Conservation (phyloP, 2,113 vertebrate genomes). For the Aptenodytes patagonicus region DNA sequence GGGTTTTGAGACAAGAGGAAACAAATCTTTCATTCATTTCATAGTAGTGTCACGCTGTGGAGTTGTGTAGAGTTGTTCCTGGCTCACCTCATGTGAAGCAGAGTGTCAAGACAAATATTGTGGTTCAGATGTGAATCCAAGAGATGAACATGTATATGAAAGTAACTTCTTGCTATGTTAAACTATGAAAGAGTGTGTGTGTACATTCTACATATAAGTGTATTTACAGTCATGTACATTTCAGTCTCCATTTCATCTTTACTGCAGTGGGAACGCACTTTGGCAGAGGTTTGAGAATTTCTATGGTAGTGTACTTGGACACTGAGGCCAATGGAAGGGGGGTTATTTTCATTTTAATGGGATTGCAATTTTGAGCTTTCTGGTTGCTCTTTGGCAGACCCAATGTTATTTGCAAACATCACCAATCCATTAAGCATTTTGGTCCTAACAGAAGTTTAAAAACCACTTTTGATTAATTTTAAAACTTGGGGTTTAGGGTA, state of each 20-base stretch:
- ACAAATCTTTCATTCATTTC: not conserved
- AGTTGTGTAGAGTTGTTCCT: not conserved
- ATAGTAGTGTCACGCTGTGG: not conserved
- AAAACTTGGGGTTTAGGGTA: not conserved
- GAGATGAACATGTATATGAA: not conserved
- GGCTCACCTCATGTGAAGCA: not conserved
- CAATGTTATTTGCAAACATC: not conserved
- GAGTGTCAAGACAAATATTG: not conserved
- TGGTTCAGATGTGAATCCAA: not conserved
- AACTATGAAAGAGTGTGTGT: not conserved
- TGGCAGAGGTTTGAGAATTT: not conserved
- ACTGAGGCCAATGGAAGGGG: not conserved
- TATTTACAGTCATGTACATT: not conserved
- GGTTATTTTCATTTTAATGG: not conserved
- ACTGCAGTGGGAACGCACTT: not conserved
- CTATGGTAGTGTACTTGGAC: not conserved
- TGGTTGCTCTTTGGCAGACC: not conserved
- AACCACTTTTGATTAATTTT: not conserved
- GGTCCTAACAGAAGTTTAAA: not conserved
- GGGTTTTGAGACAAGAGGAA: not conserved
- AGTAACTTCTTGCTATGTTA: not conserved
- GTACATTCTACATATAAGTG: not conserved
- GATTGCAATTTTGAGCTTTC: not conserved
- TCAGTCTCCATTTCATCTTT: not conserved
- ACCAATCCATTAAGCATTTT: fast-evolving